Conservation (phyloP, 2,888 invertebrate species). For the Proisotoma minuta region DNA sequence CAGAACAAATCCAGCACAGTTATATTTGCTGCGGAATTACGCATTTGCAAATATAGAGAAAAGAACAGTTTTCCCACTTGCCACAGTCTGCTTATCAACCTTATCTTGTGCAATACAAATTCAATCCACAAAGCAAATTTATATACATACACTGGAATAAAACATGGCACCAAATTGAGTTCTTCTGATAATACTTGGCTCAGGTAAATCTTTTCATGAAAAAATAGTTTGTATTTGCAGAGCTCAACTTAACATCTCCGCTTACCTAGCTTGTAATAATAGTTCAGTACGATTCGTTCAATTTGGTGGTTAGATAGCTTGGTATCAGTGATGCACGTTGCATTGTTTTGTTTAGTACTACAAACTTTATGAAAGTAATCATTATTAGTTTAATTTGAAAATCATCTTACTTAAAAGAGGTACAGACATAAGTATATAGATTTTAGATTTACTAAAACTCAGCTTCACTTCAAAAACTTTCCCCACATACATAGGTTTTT, state of each 20-base stretch:
- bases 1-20: not conserved
- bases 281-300: not conserved
- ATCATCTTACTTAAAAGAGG: too few relatives aligned
- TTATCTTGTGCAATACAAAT: constrained; percentile 19
- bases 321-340: too few relatives aligned
- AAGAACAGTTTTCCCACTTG: constrained; percentile 2
- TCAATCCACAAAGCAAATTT: constrained; percentile 9
- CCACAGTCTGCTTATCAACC: constrained; percentile 6
- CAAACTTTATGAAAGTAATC: too few relatives aligned
- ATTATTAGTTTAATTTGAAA: too few relatives aligned
- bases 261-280: not conserved
- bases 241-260: constrained; percentile 3
- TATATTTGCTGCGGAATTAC: constrained; percentile 9
- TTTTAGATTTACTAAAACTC: too few relatives aligned
- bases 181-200: not conserved
- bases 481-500: too few relatives aligned
- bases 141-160: not conserved
- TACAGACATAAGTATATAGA: too few relatives aligned
- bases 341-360: too few relatives aligned
- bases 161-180: not conserved
- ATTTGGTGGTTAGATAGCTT: not conserved
- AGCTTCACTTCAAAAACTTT: too few relatives aligned
- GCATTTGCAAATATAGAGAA: constrained; percentile 7
- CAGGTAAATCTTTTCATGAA: constrained; percentile 5
- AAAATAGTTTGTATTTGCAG: constrained; percentile 6